Conservation (phyloP, 1,140 invertebrate genomes). For the Ostrea edulis region DNA sequence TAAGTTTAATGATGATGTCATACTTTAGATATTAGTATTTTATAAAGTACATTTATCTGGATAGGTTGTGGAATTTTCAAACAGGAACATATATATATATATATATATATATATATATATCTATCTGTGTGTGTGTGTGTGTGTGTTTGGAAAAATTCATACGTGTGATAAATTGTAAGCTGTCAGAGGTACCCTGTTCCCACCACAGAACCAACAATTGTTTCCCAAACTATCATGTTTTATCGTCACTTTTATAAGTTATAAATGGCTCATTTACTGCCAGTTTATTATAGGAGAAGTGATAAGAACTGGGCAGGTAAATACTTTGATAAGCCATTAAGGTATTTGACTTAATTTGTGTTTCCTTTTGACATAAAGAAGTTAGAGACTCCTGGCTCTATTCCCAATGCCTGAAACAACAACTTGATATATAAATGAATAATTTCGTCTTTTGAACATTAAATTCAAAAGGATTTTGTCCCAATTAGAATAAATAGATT, state of each 20-base stretch:
- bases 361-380: neutral
- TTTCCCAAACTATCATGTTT: conserved; percentile 8
- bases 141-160: no score
- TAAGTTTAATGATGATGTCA: no score
- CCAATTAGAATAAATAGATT: conserved; percentile 2
- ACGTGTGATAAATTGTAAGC: no score
- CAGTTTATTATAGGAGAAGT: neutral
- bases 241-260: conserved; percentile 17
- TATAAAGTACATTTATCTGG: no score
- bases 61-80: no score
- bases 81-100: neutral
- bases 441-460: neutral
- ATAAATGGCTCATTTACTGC: conserved; percentile 28
- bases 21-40: no score
- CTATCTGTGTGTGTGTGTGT: neutral
- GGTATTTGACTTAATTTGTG: conserved; percentile 31
- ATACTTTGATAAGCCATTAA: conserved; percentile 7
- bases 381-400: conserved; percentile 5
- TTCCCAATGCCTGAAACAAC: conserved; percentile 13
- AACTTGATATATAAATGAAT: conserved; percentile 3
- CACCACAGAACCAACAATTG: neutral
- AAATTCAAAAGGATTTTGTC: neutral
- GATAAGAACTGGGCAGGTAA: neutral
- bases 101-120: neutral
- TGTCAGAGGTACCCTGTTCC: neutral